Base-by-base conservation (phyloP, 2,888 invertebrate species). In the Lepeophtheirus nordmannii region DNA sequence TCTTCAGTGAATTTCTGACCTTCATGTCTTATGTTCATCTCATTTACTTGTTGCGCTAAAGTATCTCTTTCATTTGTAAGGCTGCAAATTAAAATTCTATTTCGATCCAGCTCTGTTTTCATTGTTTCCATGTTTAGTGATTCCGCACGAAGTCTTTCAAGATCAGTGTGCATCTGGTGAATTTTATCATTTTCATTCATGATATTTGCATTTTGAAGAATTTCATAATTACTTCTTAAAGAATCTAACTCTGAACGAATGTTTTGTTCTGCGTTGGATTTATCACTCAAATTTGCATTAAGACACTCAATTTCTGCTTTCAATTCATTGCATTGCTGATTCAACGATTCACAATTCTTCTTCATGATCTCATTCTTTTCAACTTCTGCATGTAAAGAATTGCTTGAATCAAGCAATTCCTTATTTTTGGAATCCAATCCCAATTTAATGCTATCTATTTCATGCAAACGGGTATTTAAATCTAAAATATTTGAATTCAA, bases 171-270 rank as follows among this genome's bases (percentile, higher is more conserved):
- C 60, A 60, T 30, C 23, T 23, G 22, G 17, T 38, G 60, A 3
- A 60, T 60, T 30, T 60, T 14, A 46, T 22, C 56, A 46, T n/a
- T 53, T 1, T 46, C 63, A 53, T 20, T 63, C 10, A n/a, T 53
- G 8, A 17, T 56, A 23, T n/a, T 23, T 38, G 22, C 12, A 7
- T 58, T 58, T 10, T 58, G 58, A 7, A 23, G 12, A 12, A 12
- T 17, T 61, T 37, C 11, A 61, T 23, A 30, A n/a, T 17, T 12
- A 12, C 20, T n/a, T 30, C 61, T 37, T 61, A 30, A 37, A 30
- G 61, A 37, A 22, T 60, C 60, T 30, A 60, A 30, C 20, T 23
- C 30, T 22, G 23, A 60, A 11, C 60, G 60, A 17, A 60, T 62
- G 11, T 20, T 40, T 39, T 38, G 17, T 23, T 62, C 62, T 20